Evolutionary conservation across 1,140 invertebrate species (phyloP), one percentile per base, ranked within the genome.

Genomic region (Tribolium castaneum): DNA sequence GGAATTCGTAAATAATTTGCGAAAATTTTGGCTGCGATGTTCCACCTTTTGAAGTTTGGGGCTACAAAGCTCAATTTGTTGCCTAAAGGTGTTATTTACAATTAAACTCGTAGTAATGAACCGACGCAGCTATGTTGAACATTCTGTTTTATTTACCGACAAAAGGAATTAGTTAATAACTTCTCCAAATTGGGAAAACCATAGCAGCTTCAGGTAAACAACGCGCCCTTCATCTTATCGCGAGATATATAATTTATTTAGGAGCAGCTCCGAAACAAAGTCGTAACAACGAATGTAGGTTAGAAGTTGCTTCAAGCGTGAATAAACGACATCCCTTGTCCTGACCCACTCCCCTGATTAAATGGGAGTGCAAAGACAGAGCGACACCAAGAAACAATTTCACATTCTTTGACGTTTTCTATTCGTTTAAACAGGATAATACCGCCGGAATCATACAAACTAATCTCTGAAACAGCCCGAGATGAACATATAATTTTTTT

Each of bases 251-350:
- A 78, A 78, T 78, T 78, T 78, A 78, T 78, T 78, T 78, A 74
- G 71, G 74, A 73, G 16, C 49, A 49, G 39, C 54, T 51, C 56
- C 72, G 73, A 78, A 78, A 78, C 77, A 75, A 75, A 75, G 77
- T 78, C 72, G 72, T 78, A 78, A 78, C 77, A 75, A 66, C 39
- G 54, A 75, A 78, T 78, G 73, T 78, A 73, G 77, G 72, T 78
- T 75, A 78, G 59, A 45, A 54, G 66, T 52, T n/a, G 59, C 71
- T 75, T 25, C 16, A 74, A 35, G 73, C 73, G 51, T 71, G 73
- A 30, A 62, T 72, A 78, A 78, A 75, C 72, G 72, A 75, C 54
- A 25, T 78, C 77, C 62, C 59, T 51, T 70, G 49, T 14, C 52
- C 59, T 5, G 62, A 56, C 52, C 71, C 73, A 78, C 77, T 78